Base-by-base conservation (phyloP, 2,888 invertebrate genomes). In the Dynastes hyllus region DNA sequence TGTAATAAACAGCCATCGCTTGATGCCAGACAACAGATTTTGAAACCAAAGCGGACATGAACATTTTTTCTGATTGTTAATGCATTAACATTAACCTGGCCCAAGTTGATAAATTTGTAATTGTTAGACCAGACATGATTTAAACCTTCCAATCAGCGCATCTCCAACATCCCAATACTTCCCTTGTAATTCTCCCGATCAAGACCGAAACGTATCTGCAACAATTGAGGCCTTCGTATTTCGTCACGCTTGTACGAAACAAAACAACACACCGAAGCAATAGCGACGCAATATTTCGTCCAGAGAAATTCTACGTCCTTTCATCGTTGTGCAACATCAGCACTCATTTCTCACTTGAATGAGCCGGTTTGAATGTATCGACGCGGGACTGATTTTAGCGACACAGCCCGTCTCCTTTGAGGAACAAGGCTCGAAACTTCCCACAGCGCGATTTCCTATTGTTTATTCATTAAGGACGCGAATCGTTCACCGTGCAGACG, bases 401-500 rank as follows among this genome's bases (percentile, higher is more conserved):
- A 29, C 61, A 22, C 22, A 22, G 22, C 22, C 29, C 61, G 63
- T 29, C 27, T 70, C 70, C 51, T 22, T 45, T 27, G 71, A 27
- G 53, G 13, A 53, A 51, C 22, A 11, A 45, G 45, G 69, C 32
- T 27, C 51, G 32, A 13, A 32, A 53, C 29, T 53, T 58, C 40
- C 73, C 22, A 29, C 55, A 11, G 29, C 22, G 40, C 32, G 37
- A 53, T 45, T 55, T 32, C 53, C 77, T 27, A 51, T 77, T 77
- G 77, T 77, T 77, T 77, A 77, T 66, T 66, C 77, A 77, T 77
- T 66, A 66, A 22, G 22, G 67, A 6, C 32, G 63, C 22, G 32
- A 32, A 63, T 16, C 67, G 50, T 32, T 27, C 71, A n/a, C 71
- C 29, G n/a, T 45, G n/a, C n/a, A 11, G n/a, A 37, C 75, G 27